Evolutionary conservation across 2,113 vertebrate species (phyloP).

Genomic region (Callaeas wilsoni): DNA sequence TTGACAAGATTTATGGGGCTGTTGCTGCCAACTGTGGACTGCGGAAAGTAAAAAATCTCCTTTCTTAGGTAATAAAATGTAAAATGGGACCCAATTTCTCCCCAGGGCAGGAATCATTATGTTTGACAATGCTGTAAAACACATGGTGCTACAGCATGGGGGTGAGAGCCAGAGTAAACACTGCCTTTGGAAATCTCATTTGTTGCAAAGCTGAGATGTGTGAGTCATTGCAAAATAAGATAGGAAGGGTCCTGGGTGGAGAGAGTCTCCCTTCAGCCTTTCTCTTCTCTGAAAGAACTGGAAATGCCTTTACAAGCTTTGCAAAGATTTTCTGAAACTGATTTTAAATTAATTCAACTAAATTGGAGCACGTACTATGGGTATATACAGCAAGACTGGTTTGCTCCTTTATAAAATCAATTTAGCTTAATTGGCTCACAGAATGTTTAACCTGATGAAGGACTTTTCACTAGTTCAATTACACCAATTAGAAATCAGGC

Average conservation of each 20-base stretch:
- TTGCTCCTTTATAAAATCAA: not conserved
- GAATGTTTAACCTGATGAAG: not conserved
- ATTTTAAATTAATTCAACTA: not conserved
- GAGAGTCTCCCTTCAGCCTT: not conserved
- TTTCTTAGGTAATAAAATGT: conserved; percentile 74
- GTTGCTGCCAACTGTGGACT: conserved; percentile 56
- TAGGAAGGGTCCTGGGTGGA: not conserved
- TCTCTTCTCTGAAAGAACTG: not conserved
- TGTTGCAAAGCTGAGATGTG: not conserved
- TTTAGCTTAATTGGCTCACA: not conserved
- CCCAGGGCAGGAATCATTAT: conserved; percentile 71
- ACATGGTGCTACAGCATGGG: not conserved
- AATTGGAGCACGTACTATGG: not conserved
- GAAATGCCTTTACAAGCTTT: not conserved
- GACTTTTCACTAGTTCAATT: not conserved
- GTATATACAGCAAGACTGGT: not conserved
- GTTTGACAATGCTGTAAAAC: conserved; percentile 71
- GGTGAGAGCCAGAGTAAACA: not conserved
- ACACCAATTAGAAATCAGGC: not conserved
- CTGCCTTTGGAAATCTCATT: not conserved
- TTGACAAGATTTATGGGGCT: conserved; percentile 67
- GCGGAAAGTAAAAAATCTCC: conserved; percentile 73
- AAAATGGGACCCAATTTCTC: conserved; percentile 71
- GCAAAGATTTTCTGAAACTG: not conserved
- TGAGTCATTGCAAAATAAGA: not conserved